Evolutionary conservation across 2,888 invertebrate genomes (phyloP).

Genomic region (Phrixothrix hirtus): DNA sequence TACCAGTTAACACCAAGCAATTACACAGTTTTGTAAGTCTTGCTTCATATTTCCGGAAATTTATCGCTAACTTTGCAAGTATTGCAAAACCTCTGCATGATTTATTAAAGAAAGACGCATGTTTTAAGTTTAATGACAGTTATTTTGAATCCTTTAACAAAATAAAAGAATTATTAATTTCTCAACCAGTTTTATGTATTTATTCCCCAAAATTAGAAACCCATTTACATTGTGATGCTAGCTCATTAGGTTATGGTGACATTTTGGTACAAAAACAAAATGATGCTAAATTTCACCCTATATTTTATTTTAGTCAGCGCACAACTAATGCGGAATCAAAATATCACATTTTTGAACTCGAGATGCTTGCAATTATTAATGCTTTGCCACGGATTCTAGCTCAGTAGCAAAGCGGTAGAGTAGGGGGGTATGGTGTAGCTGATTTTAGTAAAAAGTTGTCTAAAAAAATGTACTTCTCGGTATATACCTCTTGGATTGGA

Average conservation of each 20-base stretch:
- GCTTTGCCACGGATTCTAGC: no score
- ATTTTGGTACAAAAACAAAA: constrained; percentile 41
- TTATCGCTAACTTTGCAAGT: constrained; percentile 6
- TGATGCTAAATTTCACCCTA: constrained; percentile 38
- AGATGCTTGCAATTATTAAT: no score
- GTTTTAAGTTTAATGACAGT: constrained; percentile 2
- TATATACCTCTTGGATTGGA: no score
- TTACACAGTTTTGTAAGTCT: constrained; percentile 20
- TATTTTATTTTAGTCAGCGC: constrained; percentile 45
- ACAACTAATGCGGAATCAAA: no score
- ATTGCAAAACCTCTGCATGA: constrained; percentile 6
- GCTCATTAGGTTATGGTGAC: constrained; percentile 40
- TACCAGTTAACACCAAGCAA: constrained; percentile 15
- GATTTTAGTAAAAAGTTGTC: no score
- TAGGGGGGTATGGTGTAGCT: no score
- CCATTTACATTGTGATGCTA: constrained; percentile 46
- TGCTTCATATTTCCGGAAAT: constrained; percentile 16
- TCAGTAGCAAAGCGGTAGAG: no score
- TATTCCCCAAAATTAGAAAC: constrained; percentile 39
- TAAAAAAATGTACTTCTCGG: no score
- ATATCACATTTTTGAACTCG: no score
- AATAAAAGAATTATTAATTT: constrained; percentile 35
- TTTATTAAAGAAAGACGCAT: not conserved
- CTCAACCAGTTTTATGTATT: constrained; percentile 29
- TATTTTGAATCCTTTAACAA: not conserved